A percentile compares a stretch with the other conserved stretches of the same genome.
Conservation (phyloP, 2,888 invertebrate genomes). For the Muscina levida region DNA sequence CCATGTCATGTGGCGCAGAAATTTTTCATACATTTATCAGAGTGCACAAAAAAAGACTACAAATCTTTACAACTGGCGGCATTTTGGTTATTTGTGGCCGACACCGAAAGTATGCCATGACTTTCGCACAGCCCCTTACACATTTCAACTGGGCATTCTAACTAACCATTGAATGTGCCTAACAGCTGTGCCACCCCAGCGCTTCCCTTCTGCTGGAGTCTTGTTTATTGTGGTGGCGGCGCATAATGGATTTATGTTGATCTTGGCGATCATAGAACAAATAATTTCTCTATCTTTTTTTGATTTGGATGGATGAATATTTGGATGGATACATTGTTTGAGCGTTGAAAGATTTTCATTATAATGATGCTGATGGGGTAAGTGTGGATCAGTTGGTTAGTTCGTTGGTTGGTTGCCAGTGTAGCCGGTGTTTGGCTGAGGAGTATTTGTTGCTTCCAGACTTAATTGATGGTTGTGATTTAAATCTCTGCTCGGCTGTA, state of each 20-base stretch:
- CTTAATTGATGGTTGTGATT: constrained; percentile 66
- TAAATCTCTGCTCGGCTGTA: constrained; percentile 48
- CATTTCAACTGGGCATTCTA: constrained; percentile 6
- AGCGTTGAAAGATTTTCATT: constrained; percentile 60
- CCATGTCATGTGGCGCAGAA: constrained; percentile 21
- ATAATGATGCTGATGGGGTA: constrained; percentile 21
- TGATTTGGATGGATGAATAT: constrained; percentile 17
- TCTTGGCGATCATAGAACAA: constrained; percentile 37
- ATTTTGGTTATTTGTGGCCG: constrained; percentile 35
- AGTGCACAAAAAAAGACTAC: too few relatives aligned
- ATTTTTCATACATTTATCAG: background rate
- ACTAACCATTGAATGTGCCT: background rate
- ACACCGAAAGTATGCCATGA: constrained; percentile 62
- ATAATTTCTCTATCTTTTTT: constrained; percentile 37
- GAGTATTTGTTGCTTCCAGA: constrained; percentile 40
- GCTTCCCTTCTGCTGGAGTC: background rate
- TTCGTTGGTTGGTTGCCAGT: too few relatives aligned
- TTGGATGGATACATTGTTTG: constrained; percentile 23
- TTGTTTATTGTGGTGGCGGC: too few relatives aligned
- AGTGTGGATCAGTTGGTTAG: too few relatives aligned
- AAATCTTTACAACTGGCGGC: constrained; percentile 1
- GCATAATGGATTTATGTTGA: constrained; percentile 36
- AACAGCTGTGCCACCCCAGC: background rate
- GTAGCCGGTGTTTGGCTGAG: background rate
- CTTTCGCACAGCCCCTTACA: constrained; percentile 56